Evolutionary conservation across 1,140 invertebrate genomes (phyloP).

Genomic region (Battus philenor): DNA sequence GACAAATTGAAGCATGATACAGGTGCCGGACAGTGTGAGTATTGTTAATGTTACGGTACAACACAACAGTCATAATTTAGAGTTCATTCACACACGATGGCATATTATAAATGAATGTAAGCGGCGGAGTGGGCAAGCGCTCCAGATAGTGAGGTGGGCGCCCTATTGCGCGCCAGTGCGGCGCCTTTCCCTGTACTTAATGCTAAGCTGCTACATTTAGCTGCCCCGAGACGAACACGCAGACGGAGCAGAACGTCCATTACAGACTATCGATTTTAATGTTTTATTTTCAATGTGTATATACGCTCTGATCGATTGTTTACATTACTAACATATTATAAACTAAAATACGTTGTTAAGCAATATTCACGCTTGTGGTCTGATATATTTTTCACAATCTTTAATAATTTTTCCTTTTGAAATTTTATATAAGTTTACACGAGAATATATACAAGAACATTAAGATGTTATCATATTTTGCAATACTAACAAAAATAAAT

Average conservation of each 20-base stretch:
- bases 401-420: too few relatives aligned
- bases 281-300: conserved; percentile 4
- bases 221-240: neutral
- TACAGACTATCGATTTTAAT: conserved; percentile 4
- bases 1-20: too few relatives aligned
- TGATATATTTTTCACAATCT: too few relatives aligned
- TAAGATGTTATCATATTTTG: too few relatives aligned
- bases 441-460: too few relatives aligned
- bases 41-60: too few relatives aligned
- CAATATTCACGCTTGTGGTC: too few relatives aligned
- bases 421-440: too few relatives aligned
- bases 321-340: too few relatives aligned
- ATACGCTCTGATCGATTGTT: neutral
- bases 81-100: neutral
- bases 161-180: conserved; percentile 13
- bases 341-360: too few relatives aligned
- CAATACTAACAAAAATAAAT: too few relatives aligned
- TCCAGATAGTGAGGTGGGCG: conserved; percentile 13
- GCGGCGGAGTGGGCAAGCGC: neutral
- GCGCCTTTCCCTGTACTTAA: conserved; percentile 12
- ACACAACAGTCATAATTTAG: neutral
- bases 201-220: conserved; percentile 1
- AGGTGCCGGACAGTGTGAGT: too few relatives aligned
- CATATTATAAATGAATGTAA: neutral
- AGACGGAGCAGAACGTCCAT: neutral